Conservation (phyloP, 2,888 invertebrate species). For the Sphaerolaimus hirsutus region DNA sequence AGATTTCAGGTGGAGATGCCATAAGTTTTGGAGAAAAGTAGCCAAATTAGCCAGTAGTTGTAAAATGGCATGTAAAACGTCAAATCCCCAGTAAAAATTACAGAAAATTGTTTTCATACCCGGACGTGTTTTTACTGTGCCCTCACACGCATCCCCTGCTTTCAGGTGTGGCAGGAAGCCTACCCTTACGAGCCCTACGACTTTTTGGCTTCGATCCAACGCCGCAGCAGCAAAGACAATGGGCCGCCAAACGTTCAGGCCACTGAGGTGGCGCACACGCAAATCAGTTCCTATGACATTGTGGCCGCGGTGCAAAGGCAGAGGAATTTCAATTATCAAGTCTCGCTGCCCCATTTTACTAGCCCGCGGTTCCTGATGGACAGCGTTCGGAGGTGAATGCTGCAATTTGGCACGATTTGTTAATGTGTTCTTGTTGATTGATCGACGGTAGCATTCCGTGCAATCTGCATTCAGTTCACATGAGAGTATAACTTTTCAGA, state of each 20-base stretch:
- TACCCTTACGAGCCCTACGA: conserved; percentile 20
- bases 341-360: conserved; percentile 31
- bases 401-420: not conserved
- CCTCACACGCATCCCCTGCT: not conserved
- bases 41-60: no score
- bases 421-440: not conserved
- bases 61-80: no score
- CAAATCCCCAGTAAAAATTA: no score
- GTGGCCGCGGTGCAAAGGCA: conserved; percentile 28
- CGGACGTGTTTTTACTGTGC: not conserved
- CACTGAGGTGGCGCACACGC: conserved; percentile 11
- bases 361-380: conserved; percentile 28
- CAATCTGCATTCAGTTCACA: not conserved
- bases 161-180: conserved; percentile 3
- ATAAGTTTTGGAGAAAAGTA: no score
- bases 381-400: conserved; percentile 20
- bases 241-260: conserved; percentile 6
- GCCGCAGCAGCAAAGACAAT: no score
- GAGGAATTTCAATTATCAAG: conserved; percentile 31
- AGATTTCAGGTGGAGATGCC: no score
- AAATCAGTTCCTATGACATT: conserved; percentile 26
- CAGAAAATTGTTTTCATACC: no score
- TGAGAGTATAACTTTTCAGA: conserved; percentile 8
- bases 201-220: conserved; percentile 20
- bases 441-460: not conserved